These are phyloP conservation scores for Ispidina picta DNA, from an alignment of 2,797 vertebrate species.

Conservation along the genomic window DNA sequence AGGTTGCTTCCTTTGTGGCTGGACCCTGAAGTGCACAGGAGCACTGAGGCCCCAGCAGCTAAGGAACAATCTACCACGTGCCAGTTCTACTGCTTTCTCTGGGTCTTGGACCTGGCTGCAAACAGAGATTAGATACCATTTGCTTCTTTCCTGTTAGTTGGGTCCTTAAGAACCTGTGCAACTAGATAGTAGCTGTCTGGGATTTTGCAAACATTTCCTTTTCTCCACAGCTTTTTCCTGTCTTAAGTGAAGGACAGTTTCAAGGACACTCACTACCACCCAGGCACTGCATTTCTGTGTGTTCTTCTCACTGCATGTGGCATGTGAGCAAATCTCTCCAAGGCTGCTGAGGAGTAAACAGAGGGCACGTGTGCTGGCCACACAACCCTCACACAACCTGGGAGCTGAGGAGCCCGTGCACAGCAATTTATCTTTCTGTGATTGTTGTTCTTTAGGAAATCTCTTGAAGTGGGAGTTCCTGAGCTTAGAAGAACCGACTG, in stretches of 20 bases:
- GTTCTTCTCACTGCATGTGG: accelerated
- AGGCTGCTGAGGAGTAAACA: neutral
- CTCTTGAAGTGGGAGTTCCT: neutral
- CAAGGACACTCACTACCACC: neutral
- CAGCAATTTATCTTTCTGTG: neutral
- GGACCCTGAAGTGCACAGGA: neutral
- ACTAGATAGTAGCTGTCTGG: neutral
- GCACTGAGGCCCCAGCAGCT: neutral
- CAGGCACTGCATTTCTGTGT: neutral
- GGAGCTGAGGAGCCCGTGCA: neutral
- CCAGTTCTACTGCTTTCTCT: neutral
- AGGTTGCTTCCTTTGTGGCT: neutral
- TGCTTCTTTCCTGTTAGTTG: neutral
- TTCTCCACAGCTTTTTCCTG: neutral
- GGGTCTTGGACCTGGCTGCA: neutral
- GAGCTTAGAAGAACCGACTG: neutral
- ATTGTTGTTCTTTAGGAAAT: neutral
- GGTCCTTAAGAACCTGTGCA: neutral
- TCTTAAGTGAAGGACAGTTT: neutral
- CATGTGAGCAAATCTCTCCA: neutral
- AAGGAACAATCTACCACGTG: neutral
- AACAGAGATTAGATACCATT: neutral
- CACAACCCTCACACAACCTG: neutral
- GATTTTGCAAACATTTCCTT: neutral
- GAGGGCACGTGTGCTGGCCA: neutral